phyloP scores from a whole-genome alignment of 2,797 vertebrate genomes.

The Buceros bicornis region DNA sequence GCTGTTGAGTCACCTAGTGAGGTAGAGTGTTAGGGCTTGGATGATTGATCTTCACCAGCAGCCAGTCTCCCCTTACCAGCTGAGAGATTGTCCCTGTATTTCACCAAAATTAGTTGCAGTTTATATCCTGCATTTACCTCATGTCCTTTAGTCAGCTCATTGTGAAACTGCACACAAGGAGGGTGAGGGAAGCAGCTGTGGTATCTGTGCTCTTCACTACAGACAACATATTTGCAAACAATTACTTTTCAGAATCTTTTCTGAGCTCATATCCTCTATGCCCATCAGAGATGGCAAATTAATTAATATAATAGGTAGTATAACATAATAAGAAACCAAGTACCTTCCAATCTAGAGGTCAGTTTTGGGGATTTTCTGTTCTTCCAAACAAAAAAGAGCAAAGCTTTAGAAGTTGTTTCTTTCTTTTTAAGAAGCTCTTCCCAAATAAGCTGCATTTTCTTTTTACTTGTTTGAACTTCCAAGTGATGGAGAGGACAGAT shows the following conservation, averaged over 20 bases:
- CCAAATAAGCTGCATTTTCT: neutral
- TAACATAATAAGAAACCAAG: constrained; percentile 1
- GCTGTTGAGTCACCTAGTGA: constrained; percentile 21
- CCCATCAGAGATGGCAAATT: constrained; percentile 49
- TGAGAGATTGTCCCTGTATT: constrained; percentile 58
- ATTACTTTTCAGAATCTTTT: constrained; percentile 66
- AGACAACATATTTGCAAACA: constrained; percentile 58
- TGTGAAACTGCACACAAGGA: constrained; percentile 67
- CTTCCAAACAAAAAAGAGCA: neutral
- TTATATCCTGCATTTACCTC: constrained; percentile 69
- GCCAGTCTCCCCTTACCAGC: constrained; percentile 50
- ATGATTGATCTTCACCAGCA: constrained; percentile 58
- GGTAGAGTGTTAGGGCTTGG: constrained; percentile 20
- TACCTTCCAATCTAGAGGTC: neutral
- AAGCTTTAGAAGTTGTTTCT: constrained; percentile 10
- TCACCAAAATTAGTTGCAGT: constrained; percentile 53
- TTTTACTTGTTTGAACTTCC: neutral
- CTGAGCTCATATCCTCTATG: constrained; percentile 53
- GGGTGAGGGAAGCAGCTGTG: constrained; percentile 78
- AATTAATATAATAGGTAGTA: constrained; percentile 46
- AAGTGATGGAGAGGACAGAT: neutral
- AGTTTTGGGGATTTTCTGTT: neutral
- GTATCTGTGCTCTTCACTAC: constrained; percentile 62
- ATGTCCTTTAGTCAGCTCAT: constrained; percentile 58
- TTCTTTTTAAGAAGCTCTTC: neutral